These are phyloP conservation scores for Pagetopsis macropterus DNA, from an alignment of 2,797 vertebrate genomes.

Conservation along the genomic window DNA sequence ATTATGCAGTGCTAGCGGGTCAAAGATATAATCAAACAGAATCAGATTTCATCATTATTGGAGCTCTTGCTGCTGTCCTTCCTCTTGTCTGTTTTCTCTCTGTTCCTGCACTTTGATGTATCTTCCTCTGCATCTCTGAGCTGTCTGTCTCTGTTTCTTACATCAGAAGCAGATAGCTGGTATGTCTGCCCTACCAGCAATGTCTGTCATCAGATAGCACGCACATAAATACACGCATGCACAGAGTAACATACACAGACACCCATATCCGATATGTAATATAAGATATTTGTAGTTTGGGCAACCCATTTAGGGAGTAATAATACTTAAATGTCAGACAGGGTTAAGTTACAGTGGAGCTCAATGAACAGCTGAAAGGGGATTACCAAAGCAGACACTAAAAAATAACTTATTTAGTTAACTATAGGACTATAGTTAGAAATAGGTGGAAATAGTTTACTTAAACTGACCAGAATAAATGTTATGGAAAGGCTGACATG, in stretches of 20 bases:
- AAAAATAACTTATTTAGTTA: background rate
- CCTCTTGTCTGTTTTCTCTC: background rate
- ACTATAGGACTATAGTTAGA: no score
- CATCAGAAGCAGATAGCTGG: constrained; percentile 65
- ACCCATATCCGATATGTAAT: constrained; percentile 1
- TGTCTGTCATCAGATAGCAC: constrained; percentile 66
- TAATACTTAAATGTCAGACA: background rate
- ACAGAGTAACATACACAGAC: constrained; percentile 20
- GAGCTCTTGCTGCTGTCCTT: background rate
- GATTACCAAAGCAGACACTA: background rate
- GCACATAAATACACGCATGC: constrained; percentile 59
- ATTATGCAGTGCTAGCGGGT: background rate
- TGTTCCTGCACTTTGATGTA: constrained; percentile 15
- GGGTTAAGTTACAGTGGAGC: background rate
- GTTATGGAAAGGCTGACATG: constrained; percentile 15
- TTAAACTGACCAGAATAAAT: background rate
- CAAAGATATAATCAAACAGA: constrained; percentile 14
- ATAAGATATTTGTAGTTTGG: background rate
- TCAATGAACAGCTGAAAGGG: background rate
- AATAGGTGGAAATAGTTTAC: constrained; percentile 2
- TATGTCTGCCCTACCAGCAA: constrained; percentile 75
- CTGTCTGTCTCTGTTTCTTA: constrained; percentile 45
- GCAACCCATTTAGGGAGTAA: background rate
- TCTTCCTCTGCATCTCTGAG: constrained; percentile 32
- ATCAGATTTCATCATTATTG: constrained; percentile 5